These are phyloP conservation scores for Hestina assimilis DNA, from an alignment of 1,140 invertebrate species.

Conservation along the genomic window DNA sequence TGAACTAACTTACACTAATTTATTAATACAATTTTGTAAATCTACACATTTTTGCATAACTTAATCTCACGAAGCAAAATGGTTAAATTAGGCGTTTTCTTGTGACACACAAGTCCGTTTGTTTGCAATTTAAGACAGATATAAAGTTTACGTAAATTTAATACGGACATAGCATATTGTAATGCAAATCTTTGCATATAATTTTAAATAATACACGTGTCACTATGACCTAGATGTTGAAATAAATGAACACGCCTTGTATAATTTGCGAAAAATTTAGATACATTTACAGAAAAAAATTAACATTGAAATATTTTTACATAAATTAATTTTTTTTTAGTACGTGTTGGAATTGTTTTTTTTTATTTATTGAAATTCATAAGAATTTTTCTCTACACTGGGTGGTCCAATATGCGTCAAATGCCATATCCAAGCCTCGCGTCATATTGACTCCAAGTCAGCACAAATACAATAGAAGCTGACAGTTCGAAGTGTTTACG, in stretches of 20 bases:
- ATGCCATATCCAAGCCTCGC: neutral
- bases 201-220: neutral
- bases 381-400: neutral
- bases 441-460: neutral
- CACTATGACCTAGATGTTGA: conserved; percentile 1
- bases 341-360: neutral
- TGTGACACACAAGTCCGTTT: neutral
- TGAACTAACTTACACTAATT: no score
- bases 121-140: neutral
- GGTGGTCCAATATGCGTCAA: neutral
- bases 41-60: no score
- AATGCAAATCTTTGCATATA: conserved; percentile 1
- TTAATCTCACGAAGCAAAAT: neutral
- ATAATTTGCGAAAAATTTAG: neutral
- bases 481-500: conserved; percentile 48
- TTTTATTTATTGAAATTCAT: neutral
- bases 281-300: neutral
- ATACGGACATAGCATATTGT: neutral
- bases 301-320: neutral
- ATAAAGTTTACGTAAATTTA: neutral
- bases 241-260: neutral
- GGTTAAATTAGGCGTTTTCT: neutral
- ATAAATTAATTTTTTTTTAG: neutral
- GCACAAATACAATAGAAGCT: conserved; percentile 48
- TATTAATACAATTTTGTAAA: no score